Percentiles rank a stretch among this genome's conserved stretches.
phyloP scores from a whole-genome alignment of 2,113 vertebrate species.

The Notiomystis cincta region DNA sequence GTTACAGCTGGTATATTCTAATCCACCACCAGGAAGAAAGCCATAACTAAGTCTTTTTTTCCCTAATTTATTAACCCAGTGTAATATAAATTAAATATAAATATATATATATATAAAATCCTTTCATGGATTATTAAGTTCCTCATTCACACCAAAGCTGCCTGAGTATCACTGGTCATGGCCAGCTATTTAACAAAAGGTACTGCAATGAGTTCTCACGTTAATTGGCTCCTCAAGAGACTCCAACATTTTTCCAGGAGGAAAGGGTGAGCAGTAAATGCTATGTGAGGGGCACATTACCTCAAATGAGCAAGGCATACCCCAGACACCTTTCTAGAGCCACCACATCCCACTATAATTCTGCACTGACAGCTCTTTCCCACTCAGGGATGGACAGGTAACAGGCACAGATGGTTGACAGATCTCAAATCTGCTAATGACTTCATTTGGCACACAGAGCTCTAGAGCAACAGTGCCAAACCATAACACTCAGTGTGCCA shows the following conservation, averaged over 20 bases:
- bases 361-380: background rate
- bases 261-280: background rate
- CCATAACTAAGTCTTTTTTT: background rate
- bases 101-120: background rate
- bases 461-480: background rate
- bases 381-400: background rate
- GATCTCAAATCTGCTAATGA: background rate
- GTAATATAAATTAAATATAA: background rate
- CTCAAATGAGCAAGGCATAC: background rate
- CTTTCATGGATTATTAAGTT: background rate
- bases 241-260: background rate
- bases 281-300: background rate
- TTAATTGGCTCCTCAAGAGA: background rate
- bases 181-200: background rate
- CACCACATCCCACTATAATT: background rate
- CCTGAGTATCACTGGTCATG: background rate
- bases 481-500: background rate
- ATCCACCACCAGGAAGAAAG: background rate
- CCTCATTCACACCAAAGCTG: background rate
- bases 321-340: background rate
- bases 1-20: background rate
- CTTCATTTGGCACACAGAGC: conserved; percentile 13
- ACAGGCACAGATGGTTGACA: conserved; percentile 2
- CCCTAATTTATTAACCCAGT: background rate
- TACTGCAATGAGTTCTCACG: background rate